These are phyloP conservation scores for Phycodurus eques DNA, from an alignment of 2,113 vertebrate species.

Conservation along the genomic window DNA sequence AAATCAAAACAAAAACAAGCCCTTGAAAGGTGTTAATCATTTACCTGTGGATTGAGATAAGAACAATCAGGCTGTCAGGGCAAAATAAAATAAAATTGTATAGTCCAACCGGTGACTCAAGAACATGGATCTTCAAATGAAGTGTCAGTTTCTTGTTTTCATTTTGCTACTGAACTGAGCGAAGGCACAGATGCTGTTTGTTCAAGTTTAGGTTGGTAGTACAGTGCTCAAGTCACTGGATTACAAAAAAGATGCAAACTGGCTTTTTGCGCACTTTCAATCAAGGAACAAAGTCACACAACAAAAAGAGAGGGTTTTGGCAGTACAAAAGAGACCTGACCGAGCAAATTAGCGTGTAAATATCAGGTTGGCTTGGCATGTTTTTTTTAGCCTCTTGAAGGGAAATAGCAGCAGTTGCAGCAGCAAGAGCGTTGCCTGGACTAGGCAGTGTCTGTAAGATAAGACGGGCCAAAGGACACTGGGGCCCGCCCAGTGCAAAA, in stretches of 20 bases:
- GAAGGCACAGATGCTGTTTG: conserved; percentile 20
- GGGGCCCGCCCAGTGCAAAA: conserved; percentile 52
- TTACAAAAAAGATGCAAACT: background rate
- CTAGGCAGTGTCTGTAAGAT: conserved; percentile 22
- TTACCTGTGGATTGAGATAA: conserved; percentile 5
- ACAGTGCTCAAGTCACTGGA: conserved; percentile 26
- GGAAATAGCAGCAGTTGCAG: conserved; percentile 22
- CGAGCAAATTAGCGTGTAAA: conserved; percentile 1
- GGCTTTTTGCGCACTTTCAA: conserved; percentile 45
- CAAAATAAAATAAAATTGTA: background rate
- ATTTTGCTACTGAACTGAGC: conserved; percentile 3
- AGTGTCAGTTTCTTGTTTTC: conserved; percentile 1
- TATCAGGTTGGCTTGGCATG: conserved; percentile 1
- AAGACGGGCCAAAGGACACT: conserved; percentile 23
- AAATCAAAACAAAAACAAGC: background rate
- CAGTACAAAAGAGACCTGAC: conserved; percentile 29
- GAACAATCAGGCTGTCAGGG: conserved; percentile 16
- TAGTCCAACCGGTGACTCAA: conserved; percentile 1
- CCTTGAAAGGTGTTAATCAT: conserved; percentile 6
- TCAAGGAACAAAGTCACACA: background rate
- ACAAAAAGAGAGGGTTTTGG: background rate
- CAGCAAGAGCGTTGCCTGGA: conserved; percentile 31
- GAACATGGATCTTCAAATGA: conserved; percentile 8
- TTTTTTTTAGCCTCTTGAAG: background rate
- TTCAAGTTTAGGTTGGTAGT: conserved; percentile 39